Evolutionary conservation across 2,888 invertebrate species (phyloP).

Genomic region (Agrochola lota): DNA sequence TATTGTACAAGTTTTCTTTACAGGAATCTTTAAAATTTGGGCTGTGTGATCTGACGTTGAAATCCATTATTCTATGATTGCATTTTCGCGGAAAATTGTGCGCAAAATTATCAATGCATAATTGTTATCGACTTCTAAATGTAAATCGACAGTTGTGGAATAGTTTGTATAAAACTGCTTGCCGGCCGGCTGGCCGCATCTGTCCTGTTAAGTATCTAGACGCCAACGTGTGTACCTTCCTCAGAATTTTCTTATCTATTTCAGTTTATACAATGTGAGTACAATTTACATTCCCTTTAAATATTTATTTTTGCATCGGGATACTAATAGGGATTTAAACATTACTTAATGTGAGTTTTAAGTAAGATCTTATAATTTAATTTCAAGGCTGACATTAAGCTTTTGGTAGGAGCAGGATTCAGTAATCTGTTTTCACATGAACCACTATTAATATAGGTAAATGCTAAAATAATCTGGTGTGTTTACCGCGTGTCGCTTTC

Average conservation of each 20-base stretch:
- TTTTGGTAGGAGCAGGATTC: neutral
- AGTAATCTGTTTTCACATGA: neutral
- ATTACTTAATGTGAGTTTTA: neutral
- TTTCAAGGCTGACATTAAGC: constrained; percentile 7
- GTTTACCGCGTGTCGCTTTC: constrained; percentile 18
- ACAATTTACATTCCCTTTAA: neutral
- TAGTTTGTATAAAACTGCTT: constrained; percentile 60
- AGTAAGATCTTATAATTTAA: constrained; percentile 2
- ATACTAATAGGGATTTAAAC: neutral
- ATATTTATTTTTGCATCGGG: neutral
- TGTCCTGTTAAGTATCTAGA: constrained; percentile 41
- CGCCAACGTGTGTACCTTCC: constrained; percentile 28
- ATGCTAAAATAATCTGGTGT: neutral
- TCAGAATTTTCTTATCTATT: constrained; percentile 5
- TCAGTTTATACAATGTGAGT: constrained; percentile 52
- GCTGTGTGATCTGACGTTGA: no score
- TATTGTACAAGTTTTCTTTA: no score
- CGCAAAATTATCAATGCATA: no score
- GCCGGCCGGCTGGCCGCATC: constrained; percentile 36
- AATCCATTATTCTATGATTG: no score
- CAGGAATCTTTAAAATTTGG: no score
- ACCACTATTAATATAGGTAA: constrained; percentile 9
- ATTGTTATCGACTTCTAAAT: no score
- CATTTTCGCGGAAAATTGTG: no score
- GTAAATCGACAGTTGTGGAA: constrained; percentile 4